Evolutionary conservation across 2,797 vertebrate genomes (phyloP).

Genomic region (Macroramphosus scolopax): DNA sequence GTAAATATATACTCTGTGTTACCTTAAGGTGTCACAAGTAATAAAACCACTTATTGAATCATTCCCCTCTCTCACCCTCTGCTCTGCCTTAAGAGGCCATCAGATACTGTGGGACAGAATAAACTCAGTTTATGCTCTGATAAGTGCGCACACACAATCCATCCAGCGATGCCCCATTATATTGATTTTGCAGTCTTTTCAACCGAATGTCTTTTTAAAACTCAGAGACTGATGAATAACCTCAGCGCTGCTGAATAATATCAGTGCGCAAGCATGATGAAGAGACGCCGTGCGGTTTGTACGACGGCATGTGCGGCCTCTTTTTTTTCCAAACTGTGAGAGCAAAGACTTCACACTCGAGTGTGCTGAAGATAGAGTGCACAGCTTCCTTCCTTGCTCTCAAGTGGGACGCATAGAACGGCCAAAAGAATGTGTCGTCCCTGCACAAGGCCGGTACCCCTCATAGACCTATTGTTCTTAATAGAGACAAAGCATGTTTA

Average conservation of each 20-base stretch:
- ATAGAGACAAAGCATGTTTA: conserved; percentile 63
- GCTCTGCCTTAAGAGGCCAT: conserved; percentile 17
- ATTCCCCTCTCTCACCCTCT: conserved; percentile 12
- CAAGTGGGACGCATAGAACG: conserved; percentile 38
- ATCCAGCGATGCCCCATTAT: conserved; percentile 21
- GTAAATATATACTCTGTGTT: not conserved
- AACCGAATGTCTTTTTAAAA: conserved; percentile 26
- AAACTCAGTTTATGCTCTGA: conserved; percentile 35
- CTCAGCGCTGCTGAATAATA: too few species aligned
- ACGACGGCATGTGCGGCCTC: conserved; percentile 4
- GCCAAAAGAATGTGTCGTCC: conserved; percentile 26
- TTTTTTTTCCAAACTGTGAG: conserved; percentile 3
- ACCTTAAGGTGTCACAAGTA: not conserved
- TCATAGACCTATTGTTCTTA: conserved; percentile 36
- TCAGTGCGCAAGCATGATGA: not conserved
- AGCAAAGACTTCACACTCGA: conserved; percentile 15
- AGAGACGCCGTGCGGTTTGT: too few species aligned
- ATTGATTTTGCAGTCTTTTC: conserved; percentile 38
- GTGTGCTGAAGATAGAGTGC: conserved; percentile 44
- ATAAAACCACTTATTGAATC: conserved; percentile 27
- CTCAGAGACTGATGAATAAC: too few species aligned
- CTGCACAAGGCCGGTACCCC: too few species aligned
- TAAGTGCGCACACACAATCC: conserved; percentile 18
- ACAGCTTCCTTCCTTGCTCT: conserved; percentile 27
- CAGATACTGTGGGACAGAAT: conserved; percentile 12